phyloP scores from a whole-genome alignment of 1,140 invertebrate genomes.

The Zaprionus vittiger region DNA sequence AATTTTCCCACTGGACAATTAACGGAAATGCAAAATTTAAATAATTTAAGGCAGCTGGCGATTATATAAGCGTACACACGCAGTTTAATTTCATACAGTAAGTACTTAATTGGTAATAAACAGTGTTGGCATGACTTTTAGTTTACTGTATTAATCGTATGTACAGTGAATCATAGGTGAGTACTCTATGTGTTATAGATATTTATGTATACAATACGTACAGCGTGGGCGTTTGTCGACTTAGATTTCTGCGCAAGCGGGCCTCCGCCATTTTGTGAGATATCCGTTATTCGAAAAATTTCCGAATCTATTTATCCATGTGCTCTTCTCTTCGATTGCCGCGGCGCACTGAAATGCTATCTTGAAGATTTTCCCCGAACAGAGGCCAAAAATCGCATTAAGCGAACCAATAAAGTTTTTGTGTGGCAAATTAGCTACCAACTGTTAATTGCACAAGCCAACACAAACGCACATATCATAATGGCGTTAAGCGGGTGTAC shows the following conservation, averaged over 20 bases:
- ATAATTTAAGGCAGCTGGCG: conserved; percentile 51
- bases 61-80: conserved; percentile 59
- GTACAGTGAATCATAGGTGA: not conserved
- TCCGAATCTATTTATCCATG: conserved; percentile 47
- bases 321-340: conserved; percentile 38
- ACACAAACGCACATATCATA: conserved; percentile 53
- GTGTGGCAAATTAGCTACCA: conserved; percentile 63
- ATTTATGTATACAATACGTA: conserved; percentile 43
- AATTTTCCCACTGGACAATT: conserved; percentile 57
- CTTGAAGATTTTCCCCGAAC: conserved; percentile 42
- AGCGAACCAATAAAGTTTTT: conserved; percentile 61
- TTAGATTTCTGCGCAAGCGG: conserved; percentile 74
- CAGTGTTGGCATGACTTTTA: conserved; percentile 41
- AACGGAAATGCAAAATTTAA: conserved; percentile 74
- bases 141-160: conserved; percentile 11
- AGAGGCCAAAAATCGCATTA: conserved; percentile 48
- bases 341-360: conserved; percentile 51
- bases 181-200: not conserved
- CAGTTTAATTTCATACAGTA: conserved; percentile 30
- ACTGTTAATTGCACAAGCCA: conserved; percentile 64
- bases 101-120: conserved; percentile 30
- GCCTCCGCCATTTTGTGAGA: conserved; percentile 68
- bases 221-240: conserved; percentile 72
- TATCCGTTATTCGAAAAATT: not conserved
- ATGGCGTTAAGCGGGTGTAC: conserved; percentile 16